phyloP scores from a whole-genome alignment of 2,113 vertebrate genomes.

The Camelus bactrianus region DNA sequence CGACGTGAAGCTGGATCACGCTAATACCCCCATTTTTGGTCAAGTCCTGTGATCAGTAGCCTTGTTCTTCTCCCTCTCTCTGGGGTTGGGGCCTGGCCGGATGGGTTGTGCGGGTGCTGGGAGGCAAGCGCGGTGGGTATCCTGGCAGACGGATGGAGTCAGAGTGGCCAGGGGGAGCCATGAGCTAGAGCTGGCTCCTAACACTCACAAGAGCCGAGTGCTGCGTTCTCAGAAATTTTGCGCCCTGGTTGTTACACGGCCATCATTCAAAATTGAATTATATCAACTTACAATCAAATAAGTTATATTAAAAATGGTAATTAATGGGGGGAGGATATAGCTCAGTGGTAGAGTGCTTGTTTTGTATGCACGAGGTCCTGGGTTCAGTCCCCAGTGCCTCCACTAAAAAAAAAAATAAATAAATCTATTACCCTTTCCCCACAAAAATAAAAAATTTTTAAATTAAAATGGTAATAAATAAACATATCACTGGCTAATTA shows the following conservation, averaged over 20 bases:
- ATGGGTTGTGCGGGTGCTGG: neutral
- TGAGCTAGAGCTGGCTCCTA: neutral
- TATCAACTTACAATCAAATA: neutral
- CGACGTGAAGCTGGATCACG: neutral
- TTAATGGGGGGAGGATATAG: too few relatives aligned
- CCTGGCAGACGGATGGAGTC: neutral
- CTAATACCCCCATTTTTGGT: neutral
- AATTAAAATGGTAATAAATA: neutral
- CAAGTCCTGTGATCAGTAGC: neutral
- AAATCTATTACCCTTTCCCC: too few relatives aligned
- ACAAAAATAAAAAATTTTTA: too few relatives aligned
- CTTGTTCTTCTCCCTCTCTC: neutral
- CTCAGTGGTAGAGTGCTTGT: too few relatives aligned
- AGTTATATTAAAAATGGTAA: neutral
- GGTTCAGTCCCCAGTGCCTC: too few relatives aligned
- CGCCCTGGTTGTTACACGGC: neutral
- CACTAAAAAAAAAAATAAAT: too few relatives aligned
- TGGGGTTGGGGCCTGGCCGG: neutral
- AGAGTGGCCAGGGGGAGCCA: too few relatives aligned
- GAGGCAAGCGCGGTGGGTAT: neutral
- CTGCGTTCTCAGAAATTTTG: neutral
- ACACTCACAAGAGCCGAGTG: neutral
- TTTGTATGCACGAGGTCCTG: too few relatives aligned
- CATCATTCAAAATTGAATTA: constrained; percentile 5
- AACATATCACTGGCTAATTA: neutral